Evolutionary conservation across 2,797 vertebrate genomes (phyloP).

Genomic region (Crenichthys baileyi): DNA sequence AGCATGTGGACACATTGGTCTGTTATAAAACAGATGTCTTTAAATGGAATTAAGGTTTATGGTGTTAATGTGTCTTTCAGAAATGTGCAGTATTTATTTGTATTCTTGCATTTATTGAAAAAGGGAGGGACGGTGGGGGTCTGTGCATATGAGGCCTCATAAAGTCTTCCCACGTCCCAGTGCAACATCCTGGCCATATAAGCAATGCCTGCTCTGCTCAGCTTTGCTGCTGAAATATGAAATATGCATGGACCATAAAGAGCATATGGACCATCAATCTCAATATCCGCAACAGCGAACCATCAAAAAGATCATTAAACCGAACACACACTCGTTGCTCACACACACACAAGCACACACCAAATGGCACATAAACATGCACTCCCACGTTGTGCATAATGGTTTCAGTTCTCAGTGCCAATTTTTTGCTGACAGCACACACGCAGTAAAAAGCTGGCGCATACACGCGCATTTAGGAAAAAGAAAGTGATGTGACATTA

Average conservation of each 20-base stretch:
- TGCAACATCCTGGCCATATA: slow-evolving; percentile 74
- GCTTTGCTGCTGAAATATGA: slow-evolving; percentile 75
- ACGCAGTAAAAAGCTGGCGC: slow-evolving; percentile 42
- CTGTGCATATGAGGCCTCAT: slow-evolving; percentile 64
- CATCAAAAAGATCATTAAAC: slow-evolving; percentile 80
- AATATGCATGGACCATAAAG: slow-evolving; percentile 81
- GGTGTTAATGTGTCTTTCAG: slow-evolving; percentile 50
- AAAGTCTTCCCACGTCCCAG: slow-evolving; percentile 74
- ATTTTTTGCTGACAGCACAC: slow-evolving; percentile 73
- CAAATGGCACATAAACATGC: slow-evolving; percentile 75
- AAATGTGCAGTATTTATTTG: slow-evolving; percentile 54
- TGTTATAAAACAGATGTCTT: slow-evolving; percentile 23
- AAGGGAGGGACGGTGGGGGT: slow-evolving; percentile 36
- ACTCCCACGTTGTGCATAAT: slow-evolving; percentile 73
- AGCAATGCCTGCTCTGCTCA: slow-evolving; percentile 67
- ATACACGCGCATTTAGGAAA: not conserved
- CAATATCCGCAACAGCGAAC: slow-evolving; percentile 74
- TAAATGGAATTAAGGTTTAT: slow-evolving; percentile 52
- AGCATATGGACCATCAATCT: slow-evolving; percentile 82
- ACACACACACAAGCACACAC: slow-evolving; percentile 45
- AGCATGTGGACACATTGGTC: slow-evolving; percentile 22
- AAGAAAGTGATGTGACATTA: slow-evolving; percentile 19
- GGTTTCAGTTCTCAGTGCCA: slow-evolving; percentile 73
- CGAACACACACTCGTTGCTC: slow-evolving; percentile 60
- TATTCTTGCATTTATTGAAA: slow-evolving; percentile 62